These are phyloP conservation scores for Tetramorium parvispinum DNA, from an alignment of 1,140 invertebrate genomes.

Conservation along the genomic window DNA sequence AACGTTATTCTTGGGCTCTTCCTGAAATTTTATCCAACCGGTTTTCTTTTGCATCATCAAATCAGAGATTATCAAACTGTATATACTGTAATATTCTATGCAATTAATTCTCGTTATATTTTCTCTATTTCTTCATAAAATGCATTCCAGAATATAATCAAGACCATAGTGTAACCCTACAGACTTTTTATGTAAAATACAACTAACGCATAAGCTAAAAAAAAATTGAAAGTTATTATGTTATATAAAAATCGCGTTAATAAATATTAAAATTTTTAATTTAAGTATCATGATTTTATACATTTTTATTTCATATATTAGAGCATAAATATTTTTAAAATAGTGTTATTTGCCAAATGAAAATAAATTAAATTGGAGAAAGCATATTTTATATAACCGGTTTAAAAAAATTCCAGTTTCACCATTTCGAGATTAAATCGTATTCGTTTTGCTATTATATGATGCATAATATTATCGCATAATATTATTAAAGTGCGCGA, in stretches of 20 bases:
- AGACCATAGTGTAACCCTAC: background rate
- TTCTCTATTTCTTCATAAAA: background rate
- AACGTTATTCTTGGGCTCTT: background rate
- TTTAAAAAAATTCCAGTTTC: conserved; percentile 3
- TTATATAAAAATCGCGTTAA: background rate
- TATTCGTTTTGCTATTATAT: conserved; percentile 5
- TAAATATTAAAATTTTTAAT: conserved; percentile 1
- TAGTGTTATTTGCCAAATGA: background rate
- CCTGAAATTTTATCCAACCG: too few relatives aligned
- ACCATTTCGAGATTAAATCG: conserved; percentile 19
- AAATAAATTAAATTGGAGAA: conserved; percentile 16
- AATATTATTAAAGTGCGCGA: conserved; percentile 8
- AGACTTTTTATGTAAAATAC: background rate
- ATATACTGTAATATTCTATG: background rate
- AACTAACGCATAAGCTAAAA: background rate
- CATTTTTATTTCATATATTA: conserved; percentile 3
- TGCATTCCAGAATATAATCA: background rate
- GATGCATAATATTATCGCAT: conserved; percentile 4
- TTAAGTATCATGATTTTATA: background rate
- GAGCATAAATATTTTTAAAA: background rate
- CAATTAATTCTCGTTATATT: background rate
- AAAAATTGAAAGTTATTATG: background rate
- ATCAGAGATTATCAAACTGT: background rate
- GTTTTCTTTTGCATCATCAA: background rate
- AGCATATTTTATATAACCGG: conserved; percentile 1